Evolutionary conservation across 1,140 invertebrate species (phyloP), one percentile per base, ranked within the genome.

Genomic region (Matsumurasca onukii): DNA sequence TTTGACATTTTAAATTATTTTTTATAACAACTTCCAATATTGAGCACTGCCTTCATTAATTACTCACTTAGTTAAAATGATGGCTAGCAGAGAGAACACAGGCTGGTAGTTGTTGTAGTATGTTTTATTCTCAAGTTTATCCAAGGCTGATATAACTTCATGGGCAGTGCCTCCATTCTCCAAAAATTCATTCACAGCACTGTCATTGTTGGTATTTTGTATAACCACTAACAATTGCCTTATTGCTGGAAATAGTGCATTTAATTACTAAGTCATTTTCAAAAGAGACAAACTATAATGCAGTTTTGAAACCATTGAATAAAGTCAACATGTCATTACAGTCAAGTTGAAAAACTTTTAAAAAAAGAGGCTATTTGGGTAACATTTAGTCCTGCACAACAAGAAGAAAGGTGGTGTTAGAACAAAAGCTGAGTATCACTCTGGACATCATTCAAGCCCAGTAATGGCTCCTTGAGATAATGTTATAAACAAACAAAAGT

Each of bases 161-260:
- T 27, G 30, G 30, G 55, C 55, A 59, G 24, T 59, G 22, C 55
- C 55, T 27, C 55, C 55, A 3, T 9, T 13, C 1, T 22, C 30
- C 55, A 59, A 29, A 27, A 22, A 59, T 22, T 59, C 55, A 29
- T 51, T 51, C 5, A 59, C 15, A 9, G 30, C 30, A 2, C 1
- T 2, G 55, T 59, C 55, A 59, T 24, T 24, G 24, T 27, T 24
- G 15, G 55, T 59, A 24, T 59, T 59, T 5, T 59, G 25, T 9
- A 24, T 27, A 25, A 59, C 55, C 25, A 27, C 55, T 22, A 59
- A 24, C 15, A 59, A 27, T 24, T 59, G 55, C 30, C 24, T 59
- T 29, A 59, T 27, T 12, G 55, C 55, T 59, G 55, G 15, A 59
- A 59, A n/a, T n/a, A n/a, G n/a, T n/a, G n/a, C n/a, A n/a, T n/a